phyloP scores from a whole-genome alignment of 1,140 invertebrate genomes.

The Zaprionus vittiger region DNA sequence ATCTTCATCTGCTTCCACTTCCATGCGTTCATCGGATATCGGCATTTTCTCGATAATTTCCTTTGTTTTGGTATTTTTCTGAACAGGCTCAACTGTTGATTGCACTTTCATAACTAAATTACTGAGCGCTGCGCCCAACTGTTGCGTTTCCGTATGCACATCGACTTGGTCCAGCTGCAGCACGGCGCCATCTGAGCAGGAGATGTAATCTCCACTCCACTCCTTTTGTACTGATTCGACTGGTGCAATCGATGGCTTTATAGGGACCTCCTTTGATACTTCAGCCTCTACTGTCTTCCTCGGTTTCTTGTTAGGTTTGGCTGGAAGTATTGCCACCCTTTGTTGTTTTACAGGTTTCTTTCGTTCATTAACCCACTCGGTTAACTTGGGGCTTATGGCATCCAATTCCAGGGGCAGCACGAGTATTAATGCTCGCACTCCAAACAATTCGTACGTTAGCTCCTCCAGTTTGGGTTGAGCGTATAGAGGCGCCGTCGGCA shows the following conservation, averaged over 20 bases:
- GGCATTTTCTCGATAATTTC: background rate
- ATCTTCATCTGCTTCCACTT: slow-evolving; percentile 48
- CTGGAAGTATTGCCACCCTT: background rate
- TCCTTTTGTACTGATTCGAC: slow-evolving; percentile 3
- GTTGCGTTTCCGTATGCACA: slow-evolving; percentile 45
- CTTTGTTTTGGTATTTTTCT: background rate
- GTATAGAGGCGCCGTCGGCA: slow-evolving; percentile 59
- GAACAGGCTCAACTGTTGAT: background rate
- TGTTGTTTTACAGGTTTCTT: background rate
- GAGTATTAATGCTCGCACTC: slow-evolving; percentile 50
- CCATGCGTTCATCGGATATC: slow-evolving; percentile 29
- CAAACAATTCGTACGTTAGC: slow-evolving; percentile 60
- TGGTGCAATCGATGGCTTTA: background rate
- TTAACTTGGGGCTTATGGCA: slow-evolving; percentile 49
- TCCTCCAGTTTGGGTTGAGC: slow-evolving; percentile 71
- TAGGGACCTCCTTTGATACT: background rate
- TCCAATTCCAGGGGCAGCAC: slow-evolving; percentile 52
- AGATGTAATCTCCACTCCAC: slow-evolving; percentile 61
- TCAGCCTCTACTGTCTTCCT: background rate
- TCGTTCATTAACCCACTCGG: slow-evolving; percentile 41
- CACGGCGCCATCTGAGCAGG: slow-evolving; percentile 26
- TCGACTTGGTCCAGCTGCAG: slow-evolving; percentile 37
- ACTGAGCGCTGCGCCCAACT: slow-evolving; percentile 47
- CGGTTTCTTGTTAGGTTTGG: slow-evolving; percentile 9
- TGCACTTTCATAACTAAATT: slow-evolving; percentile 48